Conservation (phyloP, 1,140 invertebrate genomes). For the Muscidifurax raptorellus region DNA sequence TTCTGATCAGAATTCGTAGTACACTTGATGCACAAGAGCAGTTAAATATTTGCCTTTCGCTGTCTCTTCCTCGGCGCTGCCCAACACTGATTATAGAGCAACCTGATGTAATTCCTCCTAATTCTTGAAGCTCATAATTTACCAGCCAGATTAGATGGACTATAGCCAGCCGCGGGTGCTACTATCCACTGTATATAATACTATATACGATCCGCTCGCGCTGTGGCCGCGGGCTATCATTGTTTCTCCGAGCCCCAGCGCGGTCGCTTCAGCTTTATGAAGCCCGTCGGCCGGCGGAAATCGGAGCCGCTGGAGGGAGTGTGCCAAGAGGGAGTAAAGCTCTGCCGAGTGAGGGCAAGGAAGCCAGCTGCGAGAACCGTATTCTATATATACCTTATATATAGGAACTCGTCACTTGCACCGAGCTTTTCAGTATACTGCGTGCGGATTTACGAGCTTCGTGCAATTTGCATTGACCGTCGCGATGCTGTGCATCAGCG, state of each 20-base stretch:
- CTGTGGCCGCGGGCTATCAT: neutral
- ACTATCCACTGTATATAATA: no score
- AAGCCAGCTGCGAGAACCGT: neutral
- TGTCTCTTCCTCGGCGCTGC: no score
- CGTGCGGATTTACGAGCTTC: neutral
- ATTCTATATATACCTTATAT: no score
- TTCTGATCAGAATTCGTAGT: no score
- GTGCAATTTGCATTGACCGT: neutral
- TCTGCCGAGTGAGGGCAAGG: neutral
- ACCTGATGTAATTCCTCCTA: neutral
- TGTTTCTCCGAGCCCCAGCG: neutral
- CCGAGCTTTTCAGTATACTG: neutral
- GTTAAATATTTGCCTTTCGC: no score
- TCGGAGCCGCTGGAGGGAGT: no score
- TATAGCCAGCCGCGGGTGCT: neutral
- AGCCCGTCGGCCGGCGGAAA: neutral
- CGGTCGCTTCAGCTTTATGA: neutral
- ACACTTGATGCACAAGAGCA: no score
- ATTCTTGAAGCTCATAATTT: neutral
- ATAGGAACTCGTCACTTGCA: neutral
- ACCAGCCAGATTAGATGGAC: constrained; percentile 1
- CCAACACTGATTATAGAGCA: no score
- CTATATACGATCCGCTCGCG: neutral
- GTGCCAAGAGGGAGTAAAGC: neutral
- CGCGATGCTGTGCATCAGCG: neutral